phyloP scores from a whole-genome alignment of 2,113 vertebrate species.

The Rhea pennata region DNA sequence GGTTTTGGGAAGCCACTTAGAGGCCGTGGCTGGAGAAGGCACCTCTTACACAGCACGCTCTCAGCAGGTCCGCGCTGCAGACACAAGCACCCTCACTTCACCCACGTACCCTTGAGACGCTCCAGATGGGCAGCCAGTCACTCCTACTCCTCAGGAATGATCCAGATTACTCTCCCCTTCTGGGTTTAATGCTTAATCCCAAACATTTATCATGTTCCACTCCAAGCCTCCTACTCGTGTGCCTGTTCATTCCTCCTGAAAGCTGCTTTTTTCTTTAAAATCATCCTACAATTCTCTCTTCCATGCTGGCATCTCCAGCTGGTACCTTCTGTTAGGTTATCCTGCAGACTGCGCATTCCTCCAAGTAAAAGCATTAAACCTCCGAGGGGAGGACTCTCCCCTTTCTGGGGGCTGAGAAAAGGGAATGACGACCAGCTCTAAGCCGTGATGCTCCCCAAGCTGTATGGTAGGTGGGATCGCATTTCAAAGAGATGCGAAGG shows the following conservation, averaged over 20 bases:
- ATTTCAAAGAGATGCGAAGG: neutral
- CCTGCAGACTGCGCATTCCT: neutral
- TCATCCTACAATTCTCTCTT: neutral
- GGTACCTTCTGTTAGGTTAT: neutral
- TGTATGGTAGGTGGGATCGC: neutral
- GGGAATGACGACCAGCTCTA: neutral
- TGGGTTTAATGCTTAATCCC: conserved; percentile 25
- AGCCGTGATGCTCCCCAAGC: neutral
- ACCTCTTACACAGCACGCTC: neutral
- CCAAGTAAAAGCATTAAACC: neutral
- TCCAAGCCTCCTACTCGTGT: conserved; percentile 2
- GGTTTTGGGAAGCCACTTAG: neutral
- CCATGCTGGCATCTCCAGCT: conserved; percentile 1
- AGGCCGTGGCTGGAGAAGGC: neutral
- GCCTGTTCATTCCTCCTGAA: neutral
- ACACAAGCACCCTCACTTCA: neutral
- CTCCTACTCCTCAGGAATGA: neutral
- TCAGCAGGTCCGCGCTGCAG: neutral
- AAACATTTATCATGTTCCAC: conserved; percentile 25
- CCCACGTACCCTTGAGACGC: neutral
- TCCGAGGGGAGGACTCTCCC: neutral
- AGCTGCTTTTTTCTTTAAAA: neutral
- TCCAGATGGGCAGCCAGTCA: conserved; percentile 2
- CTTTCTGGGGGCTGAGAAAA: neutral
- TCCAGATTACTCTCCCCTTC: neutral